phyloP scores from a whole-genome alignment of 2,113 vertebrate genomes.

The Gopherus flavomarginatus region DNA sequence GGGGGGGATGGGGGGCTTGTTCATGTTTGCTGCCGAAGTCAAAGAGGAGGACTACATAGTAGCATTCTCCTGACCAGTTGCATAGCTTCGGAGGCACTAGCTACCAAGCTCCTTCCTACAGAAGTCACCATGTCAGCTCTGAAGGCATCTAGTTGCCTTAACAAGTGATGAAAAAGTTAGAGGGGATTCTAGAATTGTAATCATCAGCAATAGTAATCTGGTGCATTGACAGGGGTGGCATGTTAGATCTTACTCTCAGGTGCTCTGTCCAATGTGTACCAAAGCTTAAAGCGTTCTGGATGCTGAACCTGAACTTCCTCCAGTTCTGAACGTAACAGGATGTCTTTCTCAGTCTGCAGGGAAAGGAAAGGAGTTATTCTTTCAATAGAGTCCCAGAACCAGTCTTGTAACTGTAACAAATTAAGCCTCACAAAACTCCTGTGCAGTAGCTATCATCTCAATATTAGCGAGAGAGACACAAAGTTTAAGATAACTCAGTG shows the following conservation, averaged over 20 bases:
- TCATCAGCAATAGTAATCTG: neutral
- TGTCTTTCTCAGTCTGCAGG: constrained; percentile 92
- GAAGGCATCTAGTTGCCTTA: neutral
- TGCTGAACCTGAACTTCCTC: constrained; percentile 89
- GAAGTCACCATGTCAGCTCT: neutral
- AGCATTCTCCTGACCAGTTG: neutral
- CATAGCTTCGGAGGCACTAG: neutral
- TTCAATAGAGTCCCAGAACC: neutral
- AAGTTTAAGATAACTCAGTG: neutral
- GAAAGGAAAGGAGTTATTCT: neutral
- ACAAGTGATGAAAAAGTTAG: neutral
- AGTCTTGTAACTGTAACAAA: neutral
- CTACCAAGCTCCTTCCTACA: neutral
- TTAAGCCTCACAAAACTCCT: neutral
- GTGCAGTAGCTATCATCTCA: neutral
- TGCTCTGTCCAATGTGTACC: constrained; percentile 92
- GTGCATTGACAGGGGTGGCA: neutral
- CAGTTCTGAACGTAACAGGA: constrained; percentile 89
- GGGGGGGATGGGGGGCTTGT: neutral
- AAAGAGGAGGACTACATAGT: neutral
- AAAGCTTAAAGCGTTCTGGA: constrained; percentile 89
- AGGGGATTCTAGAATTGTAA: neutral
- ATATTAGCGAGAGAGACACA: neutral
- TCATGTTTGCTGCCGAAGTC: neutral
- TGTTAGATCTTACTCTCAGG: constrained; percentile 82